phyloP scores from a whole-genome alignment of 2,797 vertebrate species.

The Triplophysa yarkandensis region DNA sequence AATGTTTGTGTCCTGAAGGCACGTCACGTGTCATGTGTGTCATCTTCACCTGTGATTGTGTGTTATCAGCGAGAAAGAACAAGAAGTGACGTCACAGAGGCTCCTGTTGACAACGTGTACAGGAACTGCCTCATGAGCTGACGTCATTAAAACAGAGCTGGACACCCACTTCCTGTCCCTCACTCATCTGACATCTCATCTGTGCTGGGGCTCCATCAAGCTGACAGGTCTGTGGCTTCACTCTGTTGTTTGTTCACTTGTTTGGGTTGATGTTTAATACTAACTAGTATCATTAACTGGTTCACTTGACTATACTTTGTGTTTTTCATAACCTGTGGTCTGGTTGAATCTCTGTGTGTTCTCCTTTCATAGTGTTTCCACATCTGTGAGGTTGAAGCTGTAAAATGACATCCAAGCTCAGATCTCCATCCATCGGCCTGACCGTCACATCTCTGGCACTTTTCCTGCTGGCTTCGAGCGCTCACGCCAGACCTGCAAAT shows the following conservation, averaged over 20 bases:
- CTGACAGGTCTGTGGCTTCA: background rate
- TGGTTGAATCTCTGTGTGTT: no score
- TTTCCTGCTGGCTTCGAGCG: conserved; percentile 71
- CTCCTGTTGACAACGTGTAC: conserved; percentile 68
- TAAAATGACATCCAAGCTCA: conserved; percentile 67
- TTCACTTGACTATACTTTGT: no score
- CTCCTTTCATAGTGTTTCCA: conserved; percentile 9
- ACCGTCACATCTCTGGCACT: conserved; percentile 72
- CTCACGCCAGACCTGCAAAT: conserved; percentile 86
- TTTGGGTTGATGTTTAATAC: background rate
- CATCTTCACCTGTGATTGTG: background rate
- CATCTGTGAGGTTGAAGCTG: background rate
- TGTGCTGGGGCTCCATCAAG: background rate
- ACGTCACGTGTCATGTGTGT: background rate
- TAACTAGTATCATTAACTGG: no score
- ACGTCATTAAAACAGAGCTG: background rate
- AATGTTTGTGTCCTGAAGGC: conserved; percentile 32
- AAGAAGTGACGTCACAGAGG: background rate
- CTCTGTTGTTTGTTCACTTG: background rate
- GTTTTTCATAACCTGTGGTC: no score
- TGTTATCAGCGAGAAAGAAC: background rate
- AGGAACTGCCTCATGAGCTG: conserved; percentile 58
- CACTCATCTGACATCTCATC: background rate
- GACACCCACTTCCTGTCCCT: conserved; percentile 1
- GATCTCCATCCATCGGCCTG: conserved; percentile 64